Evolutionary conservation across 2,888 invertebrate species (phyloP).

Genomic region (Oligia fasciuncula): DNA sequence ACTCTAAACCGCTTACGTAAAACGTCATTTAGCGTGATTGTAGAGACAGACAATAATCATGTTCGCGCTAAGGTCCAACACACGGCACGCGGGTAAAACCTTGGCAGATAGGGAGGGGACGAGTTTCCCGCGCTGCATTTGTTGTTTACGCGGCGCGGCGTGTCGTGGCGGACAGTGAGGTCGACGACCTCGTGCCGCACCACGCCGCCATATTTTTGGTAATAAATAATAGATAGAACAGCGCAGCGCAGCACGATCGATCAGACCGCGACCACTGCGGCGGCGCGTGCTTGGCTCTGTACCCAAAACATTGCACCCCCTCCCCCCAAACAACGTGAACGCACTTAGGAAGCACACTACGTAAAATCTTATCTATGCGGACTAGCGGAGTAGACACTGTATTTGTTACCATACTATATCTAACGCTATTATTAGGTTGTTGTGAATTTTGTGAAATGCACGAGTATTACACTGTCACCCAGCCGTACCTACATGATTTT

Average conservation of each 20-base stretch:
- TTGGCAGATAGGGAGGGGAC: constrained; percentile 75
- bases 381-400: constrained; percentile 14
- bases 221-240: constrained; percentile 88
- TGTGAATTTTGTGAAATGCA: constrained; percentile 23
- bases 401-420: constrained; percentile 19
- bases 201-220: constrained; percentile 88
- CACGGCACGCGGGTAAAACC: constrained; percentile 62
- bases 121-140: constrained; percentile 84
- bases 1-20: constrained; percentile 18
- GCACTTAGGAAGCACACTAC: constrained; percentile 61
- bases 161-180: constrained; percentile 76
- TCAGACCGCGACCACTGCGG: constrained; percentile 81
- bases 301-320: constrained; percentile 84
- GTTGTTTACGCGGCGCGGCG: constrained; percentile 84
- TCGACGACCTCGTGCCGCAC: constrained; percentile 84
- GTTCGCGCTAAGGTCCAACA: constrained; percentile 49
- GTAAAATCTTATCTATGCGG: constrained; percentile 46
- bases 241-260: constrained; percentile 86
- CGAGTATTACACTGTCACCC: constrained; percentile 25
- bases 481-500: constrained; percentile 25
- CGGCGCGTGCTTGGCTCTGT: constrained; percentile 78
- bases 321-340: constrained; percentile 57
- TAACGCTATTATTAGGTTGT: neutral
- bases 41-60: constrained; percentile 37
- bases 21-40: constrained; percentile 28